Percentiles rank a stretch among this genome's conserved stretches.
phyloP scores from a whole-genome alignment of 2,113 vertebrate genomes.

The Centropus bengalensis region DNA sequence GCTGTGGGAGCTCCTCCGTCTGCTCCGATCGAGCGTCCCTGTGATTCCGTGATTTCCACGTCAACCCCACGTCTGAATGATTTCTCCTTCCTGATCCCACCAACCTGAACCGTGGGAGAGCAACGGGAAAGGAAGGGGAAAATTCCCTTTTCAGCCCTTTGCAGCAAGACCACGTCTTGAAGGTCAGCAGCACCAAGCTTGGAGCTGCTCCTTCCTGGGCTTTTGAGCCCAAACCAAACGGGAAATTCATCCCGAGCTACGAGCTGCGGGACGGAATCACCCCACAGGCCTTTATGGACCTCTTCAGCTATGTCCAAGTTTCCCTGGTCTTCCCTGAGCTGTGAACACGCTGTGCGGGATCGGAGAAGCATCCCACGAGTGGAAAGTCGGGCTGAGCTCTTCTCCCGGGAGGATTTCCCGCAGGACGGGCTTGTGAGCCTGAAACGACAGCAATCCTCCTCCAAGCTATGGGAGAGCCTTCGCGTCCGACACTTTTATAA shows the following conservation, averaged over 20 bases:
- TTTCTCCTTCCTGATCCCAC: too few species aligned
- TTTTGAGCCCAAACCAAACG: background rate
- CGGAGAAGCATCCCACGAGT: rapidly evolving
- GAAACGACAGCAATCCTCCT: background rate
- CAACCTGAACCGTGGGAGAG: background rate
- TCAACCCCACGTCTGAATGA: rapidly evolving
- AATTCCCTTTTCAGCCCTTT: background rate
- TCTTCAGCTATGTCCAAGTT: background rate
- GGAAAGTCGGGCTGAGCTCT: background rate
- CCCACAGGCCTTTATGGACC: background rate
- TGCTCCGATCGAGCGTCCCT: background rate
- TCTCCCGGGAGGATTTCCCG: background rate
- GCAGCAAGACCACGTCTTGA: background rate
- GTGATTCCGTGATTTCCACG: too few species aligned
- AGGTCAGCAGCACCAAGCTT: rapidly evolving
- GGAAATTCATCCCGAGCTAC: rapidly evolving
- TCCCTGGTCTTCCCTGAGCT: background rate
- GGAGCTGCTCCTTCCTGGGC: background rate
- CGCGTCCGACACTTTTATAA: constrained; percentile 33
- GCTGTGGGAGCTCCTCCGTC: background rate
- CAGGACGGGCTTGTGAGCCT: background rate
- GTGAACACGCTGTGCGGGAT: background rate
- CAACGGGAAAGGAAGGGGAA: background rate
- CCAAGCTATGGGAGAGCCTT: background rate
- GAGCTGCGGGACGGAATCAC: background rate